Percentiles rank a stretch among this genome's conserved stretches.
Evolutionary conservation across 2,888 invertebrate species (phyloP).

Genomic region (Protodeltote pygarga): DNA sequence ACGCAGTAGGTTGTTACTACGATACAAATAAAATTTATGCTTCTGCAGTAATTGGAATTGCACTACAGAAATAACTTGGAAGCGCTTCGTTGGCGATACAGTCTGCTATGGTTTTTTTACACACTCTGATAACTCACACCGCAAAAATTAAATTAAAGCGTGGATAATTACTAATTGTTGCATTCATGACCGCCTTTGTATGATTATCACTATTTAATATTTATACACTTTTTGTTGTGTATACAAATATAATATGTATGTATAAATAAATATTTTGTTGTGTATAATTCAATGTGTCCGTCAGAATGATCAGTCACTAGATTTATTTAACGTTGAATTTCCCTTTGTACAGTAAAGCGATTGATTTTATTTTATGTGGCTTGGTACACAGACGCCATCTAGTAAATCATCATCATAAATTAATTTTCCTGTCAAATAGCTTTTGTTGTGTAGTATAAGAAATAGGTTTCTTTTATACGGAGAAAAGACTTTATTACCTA

Average conservation of each 20-base stretch:
- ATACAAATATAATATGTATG: not conserved
- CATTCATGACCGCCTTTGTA: conserved; percentile 8
- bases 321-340: too few relatives aligned
- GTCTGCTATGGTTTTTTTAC: conserved; percentile 28
- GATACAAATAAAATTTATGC: conserved; percentile 51
- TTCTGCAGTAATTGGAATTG: conserved; percentile 52
- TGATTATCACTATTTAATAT: conserved; percentile 2
- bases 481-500: too few relatives aligned
- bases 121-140: conserved; percentile 30
- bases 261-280: not conserved
- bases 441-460: too few relatives aligned
- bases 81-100: conserved; percentile 28
- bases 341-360: too few relatives aligned
- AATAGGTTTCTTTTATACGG: too few relatives aligned
- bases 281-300: too few relatives aligned
- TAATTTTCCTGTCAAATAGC: too few relatives aligned
- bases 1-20: conserved; percentile 27
- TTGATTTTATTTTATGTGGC: too few relatives aligned
- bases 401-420: too few relatives aligned
- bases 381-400: too few relatives aligned
- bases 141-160: conserved; percentile 24
- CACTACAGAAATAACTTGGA: conserved; percentile 42
- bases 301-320: too few relatives aligned
- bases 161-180: conserved; percentile 29
- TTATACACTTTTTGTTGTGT: not conserved